phyloP scores from a whole-genome alignment of 2,888 invertebrate genomes.

The Lepeophtheirus nordmannii region DNA sequence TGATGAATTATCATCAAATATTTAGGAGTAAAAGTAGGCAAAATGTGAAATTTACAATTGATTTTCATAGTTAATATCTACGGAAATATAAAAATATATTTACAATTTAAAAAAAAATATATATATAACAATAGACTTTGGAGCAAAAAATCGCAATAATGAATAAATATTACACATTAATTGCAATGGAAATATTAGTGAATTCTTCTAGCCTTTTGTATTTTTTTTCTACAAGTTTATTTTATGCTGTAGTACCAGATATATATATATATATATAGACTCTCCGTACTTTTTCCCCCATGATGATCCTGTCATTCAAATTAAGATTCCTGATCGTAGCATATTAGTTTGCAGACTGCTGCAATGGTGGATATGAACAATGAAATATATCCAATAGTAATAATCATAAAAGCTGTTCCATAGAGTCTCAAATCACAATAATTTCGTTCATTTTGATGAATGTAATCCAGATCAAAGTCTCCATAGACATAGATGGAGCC shows the following conservation, averaged over 20 bases:
- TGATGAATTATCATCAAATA: not conserved
- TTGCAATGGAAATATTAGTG: no score
- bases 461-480: not conserved
- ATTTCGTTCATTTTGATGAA: not conserved
- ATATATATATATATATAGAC: no score
- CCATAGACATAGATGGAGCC: constrained; percentile 10
- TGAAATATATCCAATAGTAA: constrained; percentile 12
- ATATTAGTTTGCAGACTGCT: not conserved
- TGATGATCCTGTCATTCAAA: no score
- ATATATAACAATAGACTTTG: no score
- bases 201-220: no score
- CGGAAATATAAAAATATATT: not conserved
- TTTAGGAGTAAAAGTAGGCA: not conserved
- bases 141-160: not conserved
- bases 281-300: no score
- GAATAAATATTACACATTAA: not conserved
- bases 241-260: no score
- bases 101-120: no score
- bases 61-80: not conserved
- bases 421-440: constrained; percentile 13
- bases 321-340: no score
- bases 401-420: not conserved
- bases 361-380: not conserved
- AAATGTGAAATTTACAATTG: not conserved
- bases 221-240: no score